Base-by-base conservation (phyloP, 2,888 invertebrate species). In the Agriopis aurantiaria region DNA sequence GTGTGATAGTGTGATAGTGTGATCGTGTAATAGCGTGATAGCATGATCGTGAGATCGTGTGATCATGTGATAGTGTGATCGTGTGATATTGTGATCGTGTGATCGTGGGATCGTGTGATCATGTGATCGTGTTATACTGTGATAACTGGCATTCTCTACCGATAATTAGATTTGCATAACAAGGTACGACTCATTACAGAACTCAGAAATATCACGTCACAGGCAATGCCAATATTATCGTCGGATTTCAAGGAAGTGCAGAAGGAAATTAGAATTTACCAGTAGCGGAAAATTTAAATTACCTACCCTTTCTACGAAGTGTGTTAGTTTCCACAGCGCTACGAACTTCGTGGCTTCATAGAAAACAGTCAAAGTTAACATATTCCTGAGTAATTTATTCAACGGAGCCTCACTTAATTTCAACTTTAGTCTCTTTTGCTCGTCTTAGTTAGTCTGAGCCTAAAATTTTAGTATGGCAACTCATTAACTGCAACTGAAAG, bases 381-480 rank as follows among this genome's bases (percentile, higher is more conserved):
- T 63, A 52, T 46, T 63, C 62, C 65, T 53, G 7, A 52, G 62
- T 72, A 69, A 72, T 69, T 64, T 69, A 72, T 72, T 69, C 69
- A 62, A 56, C 58, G 62, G 46, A 69, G 67, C 67, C 48, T 48
- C 11, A 55, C 61, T 69, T 69, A 69, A 69, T 72, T 72, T 64
- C 11, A 72, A 72, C 69, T 72, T 72, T 61, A 55, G 64, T 64
- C 60, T 67, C 53, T 59, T 53, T 58, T 46, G 55, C 52, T 48
- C 65, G 51, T 40, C 48, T 17, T 60, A 46, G 57, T 52, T 69
- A 65, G 65, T 65, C 49, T 64, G 60, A 56, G 55, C 60, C 65
- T 43, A 49, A 8, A 64, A 40, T 61, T 17, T 61, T 43, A 45
- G 14, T 41, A 14, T 7, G 14, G 40, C 40, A 10, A 60, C 58